These are phyloP conservation scores for Aricia artaxerxes DNA, from an alignment of 2,888 invertebrate genomes.

Conservation along the genomic window DNA sequence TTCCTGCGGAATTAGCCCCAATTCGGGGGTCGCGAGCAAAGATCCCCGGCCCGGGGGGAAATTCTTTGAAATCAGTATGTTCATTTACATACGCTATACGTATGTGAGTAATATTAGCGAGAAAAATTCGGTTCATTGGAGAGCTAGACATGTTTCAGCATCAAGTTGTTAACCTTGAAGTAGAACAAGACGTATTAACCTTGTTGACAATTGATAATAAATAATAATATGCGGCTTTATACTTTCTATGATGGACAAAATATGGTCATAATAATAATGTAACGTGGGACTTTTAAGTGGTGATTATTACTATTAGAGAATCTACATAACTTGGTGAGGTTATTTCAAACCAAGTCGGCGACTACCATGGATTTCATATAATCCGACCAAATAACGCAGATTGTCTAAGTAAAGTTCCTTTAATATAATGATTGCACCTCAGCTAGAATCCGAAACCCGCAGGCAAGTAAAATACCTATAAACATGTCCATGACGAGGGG, in stretches of 20 bases:
- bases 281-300: too few species aligned
- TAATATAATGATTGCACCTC: not conserved
- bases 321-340: too few species aligned
- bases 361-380: too few species aligned
- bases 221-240: too few species aligned
- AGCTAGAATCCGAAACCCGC: not conserved
- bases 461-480: conserved; percentile 4
- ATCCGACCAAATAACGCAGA: too few species aligned
- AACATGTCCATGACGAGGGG: conserved; percentile 3
- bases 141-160: not conserved
- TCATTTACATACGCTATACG: conserved; percentile 22
- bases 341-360: too few species aligned
- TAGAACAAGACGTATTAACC: too few species aligned
- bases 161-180: too few species aligned
- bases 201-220: too few species aligned
- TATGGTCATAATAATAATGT: too few species aligned
- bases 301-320: too few species aligned
- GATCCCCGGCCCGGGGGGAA: conserved; percentile 69
- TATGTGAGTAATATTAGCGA: not conserved
- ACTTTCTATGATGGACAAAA: too few species aligned
- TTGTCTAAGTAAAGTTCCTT: not conserved
- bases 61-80: conserved; percentile 64
- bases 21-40: conserved; percentile 68
- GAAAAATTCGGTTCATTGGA: not conserved
- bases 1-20: conserved; percentile 73